Evolutionary conservation across 2,797 vertebrate species (phyloP).

Genomic region (Neoniphon sammara): DNA sequence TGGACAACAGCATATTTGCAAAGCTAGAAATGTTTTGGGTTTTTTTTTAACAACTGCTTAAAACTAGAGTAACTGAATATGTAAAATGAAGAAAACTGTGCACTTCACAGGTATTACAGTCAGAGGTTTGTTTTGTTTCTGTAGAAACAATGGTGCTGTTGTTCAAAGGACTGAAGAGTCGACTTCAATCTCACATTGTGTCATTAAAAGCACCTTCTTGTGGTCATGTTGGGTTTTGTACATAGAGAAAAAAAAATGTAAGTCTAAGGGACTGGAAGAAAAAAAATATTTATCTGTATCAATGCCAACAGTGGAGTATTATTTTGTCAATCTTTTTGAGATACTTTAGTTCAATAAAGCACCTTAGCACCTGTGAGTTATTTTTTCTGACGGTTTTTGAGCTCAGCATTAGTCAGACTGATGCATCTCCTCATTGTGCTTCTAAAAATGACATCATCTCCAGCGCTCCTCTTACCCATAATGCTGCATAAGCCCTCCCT

Average conservation of each 20-base stretch:
- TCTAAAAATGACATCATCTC: conserved; percentile 81
- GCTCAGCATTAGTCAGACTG: conserved; percentile 62
- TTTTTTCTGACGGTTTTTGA: conserved; percentile 61
- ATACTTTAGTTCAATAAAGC: conserved; percentile 86
- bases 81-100: conserved; percentile 42
- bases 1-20: conserved; percentile 57
- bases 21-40: conserved; percentile 19
- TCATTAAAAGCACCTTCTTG: conserved; percentile 70
- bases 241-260: conserved; percentile 72
- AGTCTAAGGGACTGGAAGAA: conserved; percentile 41
- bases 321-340: conserved; percentile 78
- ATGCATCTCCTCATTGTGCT: conserved; percentile 76
- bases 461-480: conserved; percentile 65
- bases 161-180: conserved; percentile 48
- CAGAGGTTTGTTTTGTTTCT: conserved; percentile 52
- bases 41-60: neutral
- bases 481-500: conserved; percentile 57
- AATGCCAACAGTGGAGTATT: conserved; percentile 69
- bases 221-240: conserved; percentile 68
- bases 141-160: conserved; percentile 55
- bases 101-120: conserved; percentile 41
- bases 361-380: conserved; percentile 84
- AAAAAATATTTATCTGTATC: conserved; percentile 67
- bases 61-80: conserved; percentile 57
- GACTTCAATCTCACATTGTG: conserved; percentile 59